Evolutionary conservation across 2,113 vertebrate species (phyloP), one percentile per base, ranked within the genome.

Genomic region (Vulpes vulpes): DNA sequence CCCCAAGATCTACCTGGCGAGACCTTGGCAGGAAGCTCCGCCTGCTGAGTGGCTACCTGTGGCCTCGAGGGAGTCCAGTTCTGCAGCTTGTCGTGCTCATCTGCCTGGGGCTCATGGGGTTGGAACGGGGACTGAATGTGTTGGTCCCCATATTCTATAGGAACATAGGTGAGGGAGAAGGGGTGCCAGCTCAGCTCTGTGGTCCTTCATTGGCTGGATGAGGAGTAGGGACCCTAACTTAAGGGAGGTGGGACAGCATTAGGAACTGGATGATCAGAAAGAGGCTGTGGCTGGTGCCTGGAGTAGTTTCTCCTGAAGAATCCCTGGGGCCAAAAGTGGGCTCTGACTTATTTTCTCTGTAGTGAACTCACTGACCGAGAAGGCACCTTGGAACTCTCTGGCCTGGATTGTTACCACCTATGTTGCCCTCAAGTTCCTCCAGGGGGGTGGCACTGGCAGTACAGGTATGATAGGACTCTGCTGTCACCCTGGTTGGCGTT

Each of bases 61-160:
- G 99, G 99, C 99, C 99, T 0, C 98, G 25, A 27, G 99, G 99
- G 57, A 99, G 95, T 94, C 22, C 97, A 8, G 22, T 98, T 15
- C 99, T 99, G 65, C 99, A 99, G 98, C 53, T 99, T 0, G 98
- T 99, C 57, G 99, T 99, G 83, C 32, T 99, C 64, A 98, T 99
- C 97, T 99, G 99, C 96, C 98, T 99, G 97, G 96, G 96, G 0
- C 98, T 99, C 93, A 99, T 99, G 98, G 99, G 98, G 17, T 14
- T 99, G 27, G 99, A 99, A 96, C 97, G 99, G 9, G 99, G 67
- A 27, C 98, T 99, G 96, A 99, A 99, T 0, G 97, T 99, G 96
- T 99, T 99, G 1, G 99, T 99, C 7, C 99, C 99, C 2, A 99
- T 99, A 98, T 99, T 98, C 98, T 99, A 98, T 98, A 99, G 99